Conservation (phyloP, 2,113 vertebrate genomes). For the Eira barbara region DNA sequence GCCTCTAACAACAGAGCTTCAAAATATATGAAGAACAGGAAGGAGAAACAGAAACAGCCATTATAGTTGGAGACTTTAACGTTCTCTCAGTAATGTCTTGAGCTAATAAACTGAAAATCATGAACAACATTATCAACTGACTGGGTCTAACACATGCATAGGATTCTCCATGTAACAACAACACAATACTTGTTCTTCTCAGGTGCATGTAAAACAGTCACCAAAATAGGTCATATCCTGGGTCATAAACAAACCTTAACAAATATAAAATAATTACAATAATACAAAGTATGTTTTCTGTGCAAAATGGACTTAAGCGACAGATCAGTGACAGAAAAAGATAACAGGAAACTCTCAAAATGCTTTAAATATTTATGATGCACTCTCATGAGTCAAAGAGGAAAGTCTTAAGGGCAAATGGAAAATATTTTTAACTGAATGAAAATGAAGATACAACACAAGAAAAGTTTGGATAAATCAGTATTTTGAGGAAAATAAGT, state of each 20-base stretch:
- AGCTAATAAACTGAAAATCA: background rate
- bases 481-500: background rate
- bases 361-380: background rate
- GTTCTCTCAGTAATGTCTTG: background rate
- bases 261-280: background rate
- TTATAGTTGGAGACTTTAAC: background rate
- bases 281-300: background rate
- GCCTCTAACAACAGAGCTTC: background rate
- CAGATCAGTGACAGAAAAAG: background rate
- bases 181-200: background rate
- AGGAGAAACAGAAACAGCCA: background rate
- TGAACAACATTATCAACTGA: background rate
- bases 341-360: background rate
- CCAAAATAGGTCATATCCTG: background rate
- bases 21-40: background rate
- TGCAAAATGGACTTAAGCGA: background rate
- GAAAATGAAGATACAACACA: background rate
- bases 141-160: background rate
- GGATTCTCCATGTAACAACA: background rate
- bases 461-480: background rate
- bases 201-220: background rate
- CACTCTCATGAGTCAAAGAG: background rate
- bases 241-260: background rate
- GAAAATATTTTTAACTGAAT: background rate
- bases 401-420: background rate